Evolutionary conservation across 2,797 vertebrate species (phyloP).

Genomic region (Pseudochirops corinnae): DNA sequence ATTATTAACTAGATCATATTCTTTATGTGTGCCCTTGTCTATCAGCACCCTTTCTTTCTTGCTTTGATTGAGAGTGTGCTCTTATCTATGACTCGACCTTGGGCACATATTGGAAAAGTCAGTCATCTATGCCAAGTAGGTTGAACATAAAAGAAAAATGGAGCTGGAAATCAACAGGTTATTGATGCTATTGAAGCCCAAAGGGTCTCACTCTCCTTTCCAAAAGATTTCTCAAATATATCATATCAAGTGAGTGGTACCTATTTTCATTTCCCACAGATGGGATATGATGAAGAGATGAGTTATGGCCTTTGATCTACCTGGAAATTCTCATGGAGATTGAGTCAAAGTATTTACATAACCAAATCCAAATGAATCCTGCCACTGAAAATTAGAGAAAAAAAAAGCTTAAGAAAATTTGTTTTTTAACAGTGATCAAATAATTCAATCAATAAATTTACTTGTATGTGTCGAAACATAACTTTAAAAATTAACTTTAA

Average conservation of each 20-base stretch:
- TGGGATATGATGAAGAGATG: not conserved
- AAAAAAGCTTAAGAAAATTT: not conserved
- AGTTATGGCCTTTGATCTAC: not conserved
- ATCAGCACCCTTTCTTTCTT: not conserved
- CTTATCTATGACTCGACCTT: conserved; percentile 50
- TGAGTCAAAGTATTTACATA: not conserved
- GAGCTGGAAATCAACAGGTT: conserved; percentile 2
- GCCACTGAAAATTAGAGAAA: not conserved
- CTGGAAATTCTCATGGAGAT: not conserved
- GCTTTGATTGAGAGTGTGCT: not conserved
- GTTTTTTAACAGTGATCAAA: not conserved
- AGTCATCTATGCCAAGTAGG: not conserved
- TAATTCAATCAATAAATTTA: not conserved
- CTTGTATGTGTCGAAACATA: not conserved
- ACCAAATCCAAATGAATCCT: not conserved
- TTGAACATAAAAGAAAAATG: conserved; percentile 37
- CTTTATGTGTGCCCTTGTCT: not conserved
- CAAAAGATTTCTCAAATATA: conserved; percentile 22
- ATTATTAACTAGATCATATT: not conserved
- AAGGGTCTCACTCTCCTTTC: not conserved
- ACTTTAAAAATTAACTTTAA: not conserved
- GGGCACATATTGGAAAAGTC: conserved; percentile 23
- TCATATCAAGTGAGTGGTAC: not conserved
- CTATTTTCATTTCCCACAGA: conserved; percentile 13
- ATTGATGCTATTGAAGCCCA: conserved; percentile 16